phyloP scores from a whole-genome alignment of 2,113 vertebrate genomes.

The Gorsachius goisagi region DNA sequence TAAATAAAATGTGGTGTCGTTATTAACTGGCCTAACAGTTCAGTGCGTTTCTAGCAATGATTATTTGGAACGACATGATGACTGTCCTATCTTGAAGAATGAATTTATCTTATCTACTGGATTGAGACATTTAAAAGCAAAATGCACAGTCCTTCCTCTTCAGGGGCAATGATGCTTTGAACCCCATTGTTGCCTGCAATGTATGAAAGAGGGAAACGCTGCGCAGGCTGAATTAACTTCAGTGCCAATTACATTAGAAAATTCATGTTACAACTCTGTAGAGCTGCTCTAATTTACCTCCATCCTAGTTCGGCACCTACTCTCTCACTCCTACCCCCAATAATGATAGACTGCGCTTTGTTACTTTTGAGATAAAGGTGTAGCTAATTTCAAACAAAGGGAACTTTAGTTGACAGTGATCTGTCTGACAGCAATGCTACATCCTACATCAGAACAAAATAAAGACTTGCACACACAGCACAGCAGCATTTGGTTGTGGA shows the following conservation, averaged over 20 bases:
- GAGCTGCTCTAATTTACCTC: slow-evolving; percentile 16
- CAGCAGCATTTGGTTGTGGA: background rate
- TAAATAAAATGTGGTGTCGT: slow-evolving; percentile 74
- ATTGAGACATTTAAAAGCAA: slow-evolving; percentile 48
- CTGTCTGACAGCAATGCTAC: background rate
- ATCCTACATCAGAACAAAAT: background rate
- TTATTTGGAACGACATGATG: slow-evolving; percentile 63
- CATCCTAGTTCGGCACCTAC: background rate
- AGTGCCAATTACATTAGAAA: slow-evolving; percentile 42
- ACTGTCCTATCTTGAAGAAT: slow-evolving; percentile 59
- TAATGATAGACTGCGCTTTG: background rate
- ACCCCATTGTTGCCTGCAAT: background rate
- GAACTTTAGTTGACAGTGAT: background rate
- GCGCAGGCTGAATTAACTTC: slow-evolving; percentile 27
- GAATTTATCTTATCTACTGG: slow-evolving; percentile 55
- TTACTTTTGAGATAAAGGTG: background rate
- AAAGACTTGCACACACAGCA: background rate
- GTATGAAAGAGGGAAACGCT: background rate
- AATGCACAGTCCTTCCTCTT: slow-evolving; percentile 13
- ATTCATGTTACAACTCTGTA: background rate
- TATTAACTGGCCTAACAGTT: slow-evolving; percentile 75
- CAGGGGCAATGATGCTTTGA: background rate
- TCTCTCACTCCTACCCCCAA: background rate
- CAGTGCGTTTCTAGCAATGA: slow-evolving; percentile 59
- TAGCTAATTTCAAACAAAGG: background rate